Evolutionary conservation across 1,140 invertebrate species (phyloP).

Genomic region (Drosophila kanapiae): DNA sequence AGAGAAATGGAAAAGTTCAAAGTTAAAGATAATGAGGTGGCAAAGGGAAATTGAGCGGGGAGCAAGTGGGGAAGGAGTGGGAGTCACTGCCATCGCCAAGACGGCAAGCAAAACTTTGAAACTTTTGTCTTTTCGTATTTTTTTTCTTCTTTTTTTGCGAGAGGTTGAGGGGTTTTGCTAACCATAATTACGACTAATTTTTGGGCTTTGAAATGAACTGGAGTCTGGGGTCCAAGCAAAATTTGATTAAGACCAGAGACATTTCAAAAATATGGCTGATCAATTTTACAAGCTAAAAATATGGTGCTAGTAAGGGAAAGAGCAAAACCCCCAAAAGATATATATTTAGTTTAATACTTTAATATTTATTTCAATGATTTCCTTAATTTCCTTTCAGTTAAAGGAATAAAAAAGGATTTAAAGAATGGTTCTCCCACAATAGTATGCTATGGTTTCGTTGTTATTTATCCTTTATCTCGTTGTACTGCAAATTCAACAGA

Average conservation of each 20-base stretch:
- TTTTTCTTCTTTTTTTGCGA: conserved; percentile 3
- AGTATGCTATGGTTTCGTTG: background rate
- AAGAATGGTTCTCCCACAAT: background rate
- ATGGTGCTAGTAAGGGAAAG: no score
- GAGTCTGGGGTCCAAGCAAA: background rate
- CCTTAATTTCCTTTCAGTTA: no score
- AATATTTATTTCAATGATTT: no score
- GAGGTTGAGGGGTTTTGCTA: conserved; percentile 10
- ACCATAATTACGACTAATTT: conserved; percentile 44
- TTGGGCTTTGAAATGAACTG: background rate
- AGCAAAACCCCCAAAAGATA: background rate
- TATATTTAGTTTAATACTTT: no score
- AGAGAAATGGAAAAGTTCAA: conserved; percentile 49
- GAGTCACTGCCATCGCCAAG: background rate
- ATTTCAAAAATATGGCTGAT: background rate
- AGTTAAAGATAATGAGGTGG: conserved; percentile 61
- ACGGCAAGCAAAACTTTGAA: conserved; percentile 43
- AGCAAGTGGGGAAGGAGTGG: background rate
- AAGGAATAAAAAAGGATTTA: no score
- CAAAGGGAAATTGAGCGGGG: conserved; percentile 13
- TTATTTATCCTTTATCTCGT: background rate
- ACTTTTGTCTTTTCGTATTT: conserved; percentile 27
- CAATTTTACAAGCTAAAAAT: background rate
- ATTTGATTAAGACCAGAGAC: background rate
- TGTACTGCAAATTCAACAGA: background rate